phyloP scores from a whole-genome alignment of 2,888 invertebrate genomes.

The Ormyrus labotus region DNA sequence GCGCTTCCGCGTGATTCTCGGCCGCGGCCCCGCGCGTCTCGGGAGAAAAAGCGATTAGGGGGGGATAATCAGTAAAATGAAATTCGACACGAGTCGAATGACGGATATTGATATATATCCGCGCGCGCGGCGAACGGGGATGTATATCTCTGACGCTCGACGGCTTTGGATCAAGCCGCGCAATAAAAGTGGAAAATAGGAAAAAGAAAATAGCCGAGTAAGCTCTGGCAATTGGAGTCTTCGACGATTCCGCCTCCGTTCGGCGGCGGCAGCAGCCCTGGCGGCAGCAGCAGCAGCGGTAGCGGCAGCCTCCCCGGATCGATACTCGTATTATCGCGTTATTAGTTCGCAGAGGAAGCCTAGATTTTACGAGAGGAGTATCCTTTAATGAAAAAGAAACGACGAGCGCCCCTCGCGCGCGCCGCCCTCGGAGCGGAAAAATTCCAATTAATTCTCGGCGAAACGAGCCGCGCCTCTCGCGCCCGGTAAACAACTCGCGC shows the following conservation, averaged over 20 bases:
- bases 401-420: constrained; percentile 5
- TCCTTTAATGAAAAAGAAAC: constrained; percentile 33
- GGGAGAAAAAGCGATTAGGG: constrained; percentile 6
- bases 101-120: not conserved
- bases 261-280: not conserved
- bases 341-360: constrained; percentile 24
- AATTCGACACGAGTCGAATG: constrained; percentile 16
- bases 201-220: constrained; percentile 42
- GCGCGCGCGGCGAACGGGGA: not conserved
- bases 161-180: not conserved
- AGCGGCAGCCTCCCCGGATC: constrained; percentile 3
- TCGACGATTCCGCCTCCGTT: constrained; percentile 36
- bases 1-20: not conserved
- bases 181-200: constrained; percentile 31
- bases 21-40: not conserved
- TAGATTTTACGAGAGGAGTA: constrained; percentile 33
- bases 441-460: constrained; percentile 27
- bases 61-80: constrained; percentile 21
- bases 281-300: not conserved
- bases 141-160: constrained; percentile 5
- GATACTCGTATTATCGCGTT: constrained; percentile 48
- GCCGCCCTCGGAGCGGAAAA: not conserved
- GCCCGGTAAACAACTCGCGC: not conserved
- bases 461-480: too few species aligned
- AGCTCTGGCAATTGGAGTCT: constrained; percentile 42